Conservation (phyloP, 30 jellyfish, hydroid and myxozoan species). For the Rhopilema esculentum region DNA sequence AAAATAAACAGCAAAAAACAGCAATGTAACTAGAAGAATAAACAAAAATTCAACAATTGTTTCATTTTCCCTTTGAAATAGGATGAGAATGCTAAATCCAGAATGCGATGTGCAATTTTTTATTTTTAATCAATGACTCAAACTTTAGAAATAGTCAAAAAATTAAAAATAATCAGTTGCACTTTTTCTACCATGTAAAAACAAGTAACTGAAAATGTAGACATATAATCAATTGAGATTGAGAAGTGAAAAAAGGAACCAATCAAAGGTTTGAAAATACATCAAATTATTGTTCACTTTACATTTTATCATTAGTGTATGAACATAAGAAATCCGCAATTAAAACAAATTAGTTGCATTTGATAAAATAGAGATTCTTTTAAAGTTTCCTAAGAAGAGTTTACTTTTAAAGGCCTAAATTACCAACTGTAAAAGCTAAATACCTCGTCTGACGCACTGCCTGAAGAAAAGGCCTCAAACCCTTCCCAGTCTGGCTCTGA, state of each 20-base stretch:
- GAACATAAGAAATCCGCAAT: not conserved
- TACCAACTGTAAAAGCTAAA: not conserved
- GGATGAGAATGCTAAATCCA: too few relatives aligned
- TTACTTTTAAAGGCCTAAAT: not conserved
- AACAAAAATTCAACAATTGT: not conserved
- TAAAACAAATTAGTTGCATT: not conserved
- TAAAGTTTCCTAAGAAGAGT: not conserved
- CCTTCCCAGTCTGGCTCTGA: conserved; percentile 98
- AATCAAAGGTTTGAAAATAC: not conserved
- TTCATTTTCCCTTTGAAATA: too few relatives aligned
- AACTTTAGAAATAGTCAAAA: not conserved
- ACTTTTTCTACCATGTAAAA: not conserved
- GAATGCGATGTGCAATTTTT: too few relatives aligned
- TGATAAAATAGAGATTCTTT: not conserved
- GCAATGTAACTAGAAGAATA: not conserved
- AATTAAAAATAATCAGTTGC: not conserved
- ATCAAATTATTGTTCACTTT: too few relatives aligned
- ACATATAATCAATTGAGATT: not conserved
- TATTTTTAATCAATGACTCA: too few relatives aligned
- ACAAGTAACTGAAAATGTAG: not conserved
- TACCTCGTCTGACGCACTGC: conserved; percentile 78
- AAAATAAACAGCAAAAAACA: not conserved
- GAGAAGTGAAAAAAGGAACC: not conserved
- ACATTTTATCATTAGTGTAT: too few relatives aligned
- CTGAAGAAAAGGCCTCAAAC: conserved; percentile 79